A percentile compares a stretch with the other conserved stretches of the same genome.
Conservation (phyloP, 2,113 vertebrate genomes). For the Pristiophorus japonicus region DNA sequence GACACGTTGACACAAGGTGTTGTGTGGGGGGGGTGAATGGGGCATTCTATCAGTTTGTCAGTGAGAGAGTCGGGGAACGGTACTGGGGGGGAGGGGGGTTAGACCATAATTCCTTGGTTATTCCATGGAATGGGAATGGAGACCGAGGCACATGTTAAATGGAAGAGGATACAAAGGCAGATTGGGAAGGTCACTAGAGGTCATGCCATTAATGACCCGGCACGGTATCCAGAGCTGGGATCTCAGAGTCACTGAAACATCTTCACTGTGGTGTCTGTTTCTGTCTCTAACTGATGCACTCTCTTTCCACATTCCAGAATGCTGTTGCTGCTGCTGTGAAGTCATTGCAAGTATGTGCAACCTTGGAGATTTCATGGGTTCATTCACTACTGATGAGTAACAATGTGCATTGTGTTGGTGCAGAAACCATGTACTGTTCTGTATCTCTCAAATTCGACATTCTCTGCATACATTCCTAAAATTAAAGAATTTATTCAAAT, state of each 20-base stretch:
- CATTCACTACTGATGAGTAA: too few relatives aligned
- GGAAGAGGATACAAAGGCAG: too few relatives aligned
- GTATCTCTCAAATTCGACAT: too few relatives aligned
- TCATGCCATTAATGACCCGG: background rate
- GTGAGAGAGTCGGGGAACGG: too few relatives aligned
- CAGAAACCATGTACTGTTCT: too few relatives aligned
- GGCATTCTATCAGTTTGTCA: too few relatives aligned
- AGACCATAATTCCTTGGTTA: background rate
- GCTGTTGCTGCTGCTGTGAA: too few relatives aligned
- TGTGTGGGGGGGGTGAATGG: background rate
- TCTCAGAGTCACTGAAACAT: background rate
- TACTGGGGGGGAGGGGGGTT: background rate
- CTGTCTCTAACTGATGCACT: background rate
- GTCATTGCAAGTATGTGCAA: too few relatives aligned
- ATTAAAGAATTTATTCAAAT: too few relatives aligned
- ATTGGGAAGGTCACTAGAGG: background rate
- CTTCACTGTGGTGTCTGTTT: background rate
- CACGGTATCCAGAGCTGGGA: background rate
- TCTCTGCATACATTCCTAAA: too few relatives aligned
- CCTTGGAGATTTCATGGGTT: too few relatives aligned
- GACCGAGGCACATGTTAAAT: background rate
- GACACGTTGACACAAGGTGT: background rate
- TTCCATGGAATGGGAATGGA: background rate
- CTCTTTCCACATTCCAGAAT: background rate
- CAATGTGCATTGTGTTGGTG: too few relatives aligned